Percentiles rank a stretch among this genome's conserved stretches.
These are phyloP conservation scores for Mylabris phalerata DNA, from an alignment of 1,140 invertebrate species.

Conservation along the genomic window DNA sequence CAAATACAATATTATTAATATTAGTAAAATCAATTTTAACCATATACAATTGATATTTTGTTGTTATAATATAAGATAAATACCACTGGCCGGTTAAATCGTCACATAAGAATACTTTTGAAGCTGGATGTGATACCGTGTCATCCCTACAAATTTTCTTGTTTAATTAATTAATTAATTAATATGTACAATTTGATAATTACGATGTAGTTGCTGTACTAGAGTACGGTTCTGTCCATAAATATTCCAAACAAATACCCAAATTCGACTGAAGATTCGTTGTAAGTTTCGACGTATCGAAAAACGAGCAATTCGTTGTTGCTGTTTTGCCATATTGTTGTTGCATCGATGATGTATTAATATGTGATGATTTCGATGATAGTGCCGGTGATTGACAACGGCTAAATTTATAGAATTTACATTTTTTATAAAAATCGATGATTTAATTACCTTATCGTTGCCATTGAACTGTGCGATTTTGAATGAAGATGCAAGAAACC, in stretches of 20 bases:
- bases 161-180: conserved; percentile 14
- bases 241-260: conserved; percentile 77
- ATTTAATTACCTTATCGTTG: conserved; percentile 41
- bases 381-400: conserved; percentile 32
- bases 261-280: conserved; percentile 49
- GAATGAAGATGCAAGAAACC: conserved; percentile 39
- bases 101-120: conserved; percentile 71
- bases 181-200: conserved; percentile 28
- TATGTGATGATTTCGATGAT: neutral
- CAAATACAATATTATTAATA: conserved; percentile 62
- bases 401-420: conserved; percentile 19
- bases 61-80: conserved; percentile 71
- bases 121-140: conserved; percentile 49
- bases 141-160: conserved; percentile 40
- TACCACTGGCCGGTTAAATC: conserved; percentile 80
- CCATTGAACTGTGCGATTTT: conserved; percentile 56
- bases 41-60: conserved; percentile 60
- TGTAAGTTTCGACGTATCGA: conserved; percentile 27
- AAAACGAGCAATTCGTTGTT: conserved; percentile 15
- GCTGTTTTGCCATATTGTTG: neutral
- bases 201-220: conserved; percentile 13
- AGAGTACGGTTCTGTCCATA: conserved; percentile 70
- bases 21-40: conserved; percentile 70
- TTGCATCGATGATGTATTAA: neutral
- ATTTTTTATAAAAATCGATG: too few relatives aligned